phyloP scores from a whole-genome alignment of 2,797 vertebrate species.

The Hippoglossus hippoglossus region DNA sequence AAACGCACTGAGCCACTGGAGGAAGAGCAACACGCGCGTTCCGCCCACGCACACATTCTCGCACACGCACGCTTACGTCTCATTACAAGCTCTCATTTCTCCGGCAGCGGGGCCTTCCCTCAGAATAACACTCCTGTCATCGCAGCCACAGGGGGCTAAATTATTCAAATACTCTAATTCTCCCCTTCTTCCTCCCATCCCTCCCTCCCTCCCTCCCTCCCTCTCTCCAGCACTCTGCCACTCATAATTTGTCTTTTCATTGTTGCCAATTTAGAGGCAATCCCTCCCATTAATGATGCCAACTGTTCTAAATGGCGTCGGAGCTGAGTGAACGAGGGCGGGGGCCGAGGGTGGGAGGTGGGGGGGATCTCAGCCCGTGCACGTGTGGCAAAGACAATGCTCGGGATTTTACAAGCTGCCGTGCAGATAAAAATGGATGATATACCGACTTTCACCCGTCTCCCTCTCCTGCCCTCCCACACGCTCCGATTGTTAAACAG shows the following conservation, averaged over 20 bases:
- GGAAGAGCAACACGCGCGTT: slow-evolving; percentile 56
- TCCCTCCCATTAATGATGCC: slow-evolving; percentile 96
- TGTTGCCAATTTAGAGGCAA: slow-evolving; percentile 96
- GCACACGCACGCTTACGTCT: slow-evolving; percentile 79
- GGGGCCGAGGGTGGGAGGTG: slow-evolving; percentile 14
- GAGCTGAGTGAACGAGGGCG: slow-evolving; percentile 60
- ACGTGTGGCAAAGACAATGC: slow-evolving; percentile 70
- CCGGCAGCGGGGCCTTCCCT: slow-evolving; percentile 92
- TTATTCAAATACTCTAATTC: slow-evolving; percentile 99
- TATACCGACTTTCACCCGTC: slow-evolving; percentile 75
- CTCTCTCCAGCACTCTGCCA: slow-evolving; percentile 78
- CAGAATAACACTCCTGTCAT: slow-evolving; percentile 99
- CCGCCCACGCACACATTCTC: slow-evolving; percentile 46
- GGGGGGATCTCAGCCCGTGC: slow-evolving; percentile 54
- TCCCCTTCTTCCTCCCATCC: slow-evolving; percentile 89
- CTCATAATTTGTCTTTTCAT: slow-evolving; percentile 98
- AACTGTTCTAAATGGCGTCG: slow-evolving; percentile 87
- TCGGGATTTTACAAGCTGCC: slow-evolving; percentile 76
- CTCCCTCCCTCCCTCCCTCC: slow-evolving; percentile 63
- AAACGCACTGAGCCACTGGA: slow-evolving; percentile 51
- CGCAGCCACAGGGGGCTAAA: slow-evolving; percentile 94
- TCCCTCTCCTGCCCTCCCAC: slow-evolving; percentile 62
- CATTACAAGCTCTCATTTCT: slow-evolving; percentile 93
- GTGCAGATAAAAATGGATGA: slow-evolving; percentile 80
- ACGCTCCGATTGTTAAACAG: slow-evolving; percentile 75